Percentiles rank a stretch among this genome's conserved stretches.
Conservation (phyloP, 1,140 invertebrate species). For the Pseudomyrmex cubaensis region DNA sequence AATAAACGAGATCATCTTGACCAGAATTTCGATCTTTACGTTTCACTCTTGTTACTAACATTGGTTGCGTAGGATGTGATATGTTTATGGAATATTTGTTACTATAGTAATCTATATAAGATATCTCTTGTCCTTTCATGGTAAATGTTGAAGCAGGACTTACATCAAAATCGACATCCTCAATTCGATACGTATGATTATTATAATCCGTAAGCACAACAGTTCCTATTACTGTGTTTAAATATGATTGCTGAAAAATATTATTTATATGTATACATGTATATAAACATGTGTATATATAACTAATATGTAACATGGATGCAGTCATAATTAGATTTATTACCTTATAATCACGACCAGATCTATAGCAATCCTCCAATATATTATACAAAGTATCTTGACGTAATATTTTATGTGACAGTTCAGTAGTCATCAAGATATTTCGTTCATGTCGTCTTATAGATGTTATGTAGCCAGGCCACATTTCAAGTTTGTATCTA, state of each 20-base stretch:
- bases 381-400: constrained; percentile 86
- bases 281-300: not conserved
- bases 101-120: constrained; percentile 93
- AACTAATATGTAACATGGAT: not conserved
- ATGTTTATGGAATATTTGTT: constrained; percentile 88
- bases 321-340: not conserved
- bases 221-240: constrained; percentile 84
- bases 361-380: constrained; percentile 83
- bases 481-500: constrained; percentile 87
- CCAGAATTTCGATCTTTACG: constrained; percentile 88
- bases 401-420: constrained; percentile 91
- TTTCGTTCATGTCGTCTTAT: constrained; percentile 91
- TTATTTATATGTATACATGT: not conserved
- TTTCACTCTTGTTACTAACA: constrained; percentile 88
- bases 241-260: constrained; percentile 80
- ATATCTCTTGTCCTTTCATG: constrained; percentile 86
- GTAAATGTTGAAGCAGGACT: constrained; percentile 90
- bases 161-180: constrained; percentile 92
- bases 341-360: not conserved
- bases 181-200: constrained; percentile 91
- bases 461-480: constrained; percentile 92
- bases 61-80: constrained; percentile 86
- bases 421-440: constrained; percentile 90
- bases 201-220: constrained; percentile 90
- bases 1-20: constrained; percentile 86